Conservation (phyloP, 53 echinoderm and acorn worm species). For the Antedon mediterranea region DNA sequence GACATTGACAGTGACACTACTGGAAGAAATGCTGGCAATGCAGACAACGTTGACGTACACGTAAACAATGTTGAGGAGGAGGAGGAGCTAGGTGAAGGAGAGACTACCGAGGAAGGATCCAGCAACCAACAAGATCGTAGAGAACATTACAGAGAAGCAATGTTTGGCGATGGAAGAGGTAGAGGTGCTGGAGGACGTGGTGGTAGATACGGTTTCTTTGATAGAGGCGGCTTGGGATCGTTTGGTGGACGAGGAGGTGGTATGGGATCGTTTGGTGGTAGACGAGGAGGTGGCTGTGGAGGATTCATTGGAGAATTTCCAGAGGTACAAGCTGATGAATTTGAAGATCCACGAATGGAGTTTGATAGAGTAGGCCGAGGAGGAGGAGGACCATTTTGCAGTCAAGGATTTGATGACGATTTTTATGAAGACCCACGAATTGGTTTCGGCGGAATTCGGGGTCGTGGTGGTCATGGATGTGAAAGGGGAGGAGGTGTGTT, state of each 20-base stretch:
- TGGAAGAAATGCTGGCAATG: no score
- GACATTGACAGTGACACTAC: no score
- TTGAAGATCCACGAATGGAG: no score
- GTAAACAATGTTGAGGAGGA: neutral
- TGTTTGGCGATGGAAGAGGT: neutral
- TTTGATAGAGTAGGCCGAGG: no score
- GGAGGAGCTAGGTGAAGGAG: neutral
- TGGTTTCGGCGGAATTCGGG: neutral
- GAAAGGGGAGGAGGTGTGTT: neutral
- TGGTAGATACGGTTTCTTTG: no score
- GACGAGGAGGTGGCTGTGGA: neutral
- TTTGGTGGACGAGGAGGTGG: neutral
- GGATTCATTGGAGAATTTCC: neutral
- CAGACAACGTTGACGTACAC: no score
- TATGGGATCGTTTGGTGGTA: neutral
- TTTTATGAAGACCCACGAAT: neutral
- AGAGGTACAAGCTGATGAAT: no score
- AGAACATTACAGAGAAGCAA: neutral
- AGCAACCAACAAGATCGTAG: neutral
- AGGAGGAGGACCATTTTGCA: neutral
- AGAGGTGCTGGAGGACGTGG: neutral
- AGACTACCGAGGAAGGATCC: neutral
- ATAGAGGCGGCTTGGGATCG: no score
- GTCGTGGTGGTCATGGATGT: neutral
- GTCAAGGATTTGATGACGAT: neutral